phyloP scores from a whole-genome alignment of 2,113 vertebrate genomes.

The Hyaena hyaena region DNA sequence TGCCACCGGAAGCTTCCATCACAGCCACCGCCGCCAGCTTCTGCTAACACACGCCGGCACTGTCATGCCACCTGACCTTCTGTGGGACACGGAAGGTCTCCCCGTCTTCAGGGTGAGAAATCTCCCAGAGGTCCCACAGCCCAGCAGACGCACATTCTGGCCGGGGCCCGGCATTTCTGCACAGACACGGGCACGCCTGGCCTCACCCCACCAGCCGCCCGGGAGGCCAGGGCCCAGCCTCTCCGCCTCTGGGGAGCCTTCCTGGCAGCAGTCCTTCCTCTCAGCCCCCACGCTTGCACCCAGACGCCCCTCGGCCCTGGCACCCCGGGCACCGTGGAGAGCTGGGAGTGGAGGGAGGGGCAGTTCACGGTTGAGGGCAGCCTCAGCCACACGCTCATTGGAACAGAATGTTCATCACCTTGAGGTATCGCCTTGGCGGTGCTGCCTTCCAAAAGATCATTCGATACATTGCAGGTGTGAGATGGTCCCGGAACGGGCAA shows the following conservation, averaged over 20 bases:
- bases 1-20: rapidly evolving
- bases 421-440: too few species aligned
- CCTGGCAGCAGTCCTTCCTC: rapidly evolving
- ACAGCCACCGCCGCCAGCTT: neutral
- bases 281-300: neutral
- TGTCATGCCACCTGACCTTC: rapidly evolving
- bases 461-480: rapidly evolving
- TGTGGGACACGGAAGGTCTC: too few species aligned
- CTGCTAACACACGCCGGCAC: rapidly evolving
- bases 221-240: neutral
- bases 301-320: neutral
- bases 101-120: neutral
- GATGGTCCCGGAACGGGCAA: rapidly evolving
- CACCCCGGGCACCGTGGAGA: rapidly evolving
- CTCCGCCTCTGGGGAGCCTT: neutral
- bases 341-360: neutral
- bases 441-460: neutral
- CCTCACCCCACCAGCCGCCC: neutral
- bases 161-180: neutral
- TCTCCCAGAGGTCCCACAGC: neutral
- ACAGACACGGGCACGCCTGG: rapidly evolving
- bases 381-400: too few species aligned
- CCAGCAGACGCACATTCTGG: neutral
- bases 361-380: rapidly evolving
- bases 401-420: rapidly evolving